phyloP scores from a whole-genome alignment of 2,797 vertebrate genomes.

The Sandelia bainsii region DNA sequence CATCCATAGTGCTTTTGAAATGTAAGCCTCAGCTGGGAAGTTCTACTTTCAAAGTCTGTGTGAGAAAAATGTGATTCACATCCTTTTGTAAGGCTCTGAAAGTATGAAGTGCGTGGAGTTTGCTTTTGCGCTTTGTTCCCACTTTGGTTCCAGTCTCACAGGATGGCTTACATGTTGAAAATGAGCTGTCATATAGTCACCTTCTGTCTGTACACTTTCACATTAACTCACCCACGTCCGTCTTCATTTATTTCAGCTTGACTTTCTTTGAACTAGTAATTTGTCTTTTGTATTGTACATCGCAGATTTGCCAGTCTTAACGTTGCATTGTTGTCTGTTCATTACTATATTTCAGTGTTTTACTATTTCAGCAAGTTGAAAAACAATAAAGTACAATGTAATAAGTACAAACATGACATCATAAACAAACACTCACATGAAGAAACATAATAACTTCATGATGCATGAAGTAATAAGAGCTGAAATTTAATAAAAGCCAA shows the following conservation, averaged over 20 bases:
- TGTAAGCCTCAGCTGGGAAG: slow-evolving; percentile 9
- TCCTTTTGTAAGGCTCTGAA: slow-evolving; percentile 28
- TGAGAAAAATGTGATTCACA: slow-evolving; percentile 5
- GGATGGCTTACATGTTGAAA: background rate
- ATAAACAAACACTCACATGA: background rate
- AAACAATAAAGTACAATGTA: background rate
- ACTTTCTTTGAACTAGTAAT: slow-evolving; percentile 2
- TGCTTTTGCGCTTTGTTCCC: background rate
- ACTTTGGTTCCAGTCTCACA: slow-evolving; percentile 5
- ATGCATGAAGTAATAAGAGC: slow-evolving; percentile 1
- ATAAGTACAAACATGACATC: background rate
- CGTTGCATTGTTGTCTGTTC: background rate
- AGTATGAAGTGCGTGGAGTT: background rate
- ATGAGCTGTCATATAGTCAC: slow-evolving; percentile 1
- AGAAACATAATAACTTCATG: background rate
- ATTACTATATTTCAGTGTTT: background rate
- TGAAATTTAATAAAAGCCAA: background rate
- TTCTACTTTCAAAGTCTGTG: slow-evolving; percentile 22
- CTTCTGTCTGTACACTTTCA: slow-evolving; percentile 8
- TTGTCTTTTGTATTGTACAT: background rate
- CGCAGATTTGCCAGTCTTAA: background rate
- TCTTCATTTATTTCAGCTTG: slow-evolving; percentile 8
- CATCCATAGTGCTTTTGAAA: slow-evolving; percentile 32
- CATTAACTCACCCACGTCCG: background rate
- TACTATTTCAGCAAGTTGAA: background rate